A percentile compares a stretch with the other conserved stretches of the same genome.
phyloP scores from a whole-genome alignment of 2,888 invertebrate genomes.

The Lacanobia oleracea region DNA sequence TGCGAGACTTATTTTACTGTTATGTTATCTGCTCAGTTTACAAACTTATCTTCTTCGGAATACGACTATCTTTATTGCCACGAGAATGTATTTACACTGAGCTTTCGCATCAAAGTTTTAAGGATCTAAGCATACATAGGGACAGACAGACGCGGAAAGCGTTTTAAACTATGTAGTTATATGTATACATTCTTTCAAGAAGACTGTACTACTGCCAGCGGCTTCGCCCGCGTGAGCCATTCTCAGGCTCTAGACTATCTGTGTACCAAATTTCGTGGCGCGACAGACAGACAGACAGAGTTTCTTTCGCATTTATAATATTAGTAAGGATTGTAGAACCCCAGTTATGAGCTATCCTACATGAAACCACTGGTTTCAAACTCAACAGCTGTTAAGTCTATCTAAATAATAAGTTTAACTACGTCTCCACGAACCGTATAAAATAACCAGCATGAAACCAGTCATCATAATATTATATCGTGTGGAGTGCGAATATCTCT shows the following conservation, averaged over 20 bases:
- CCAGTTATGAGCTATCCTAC: background rate
- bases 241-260: too few relatives aligned
- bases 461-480: constrained; percentile 40
- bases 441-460: constrained; percentile 21
- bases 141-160: too few relatives aligned
- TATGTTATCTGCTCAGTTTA: constrained; percentile 8
- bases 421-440: constrained; percentile 18
- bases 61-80: too few relatives aligned
- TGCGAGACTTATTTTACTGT: constrained; percentile 14
- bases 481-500: constrained; percentile 40
- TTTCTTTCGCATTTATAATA: too few relatives aligned
- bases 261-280: too few relatives aligned
- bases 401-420: background rate
- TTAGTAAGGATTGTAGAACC: background rate
- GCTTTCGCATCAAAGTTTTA: too few relatives aligned
- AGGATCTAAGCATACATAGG: too few relatives aligned
- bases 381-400: background rate
- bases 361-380: background rate
- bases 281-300: too few relatives aligned
- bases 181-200: too few relatives aligned
- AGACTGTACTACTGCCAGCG: too few relatives aligned
- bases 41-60: background rate
- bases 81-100: background rate
- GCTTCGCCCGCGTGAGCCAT: too few relatives aligned
- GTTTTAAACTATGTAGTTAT: too few relatives aligned